These are phyloP conservation scores for Archilochus colubris DNA, from an alignment of 2,113 vertebrate genomes.

Conservation along the genomic window DNA sequence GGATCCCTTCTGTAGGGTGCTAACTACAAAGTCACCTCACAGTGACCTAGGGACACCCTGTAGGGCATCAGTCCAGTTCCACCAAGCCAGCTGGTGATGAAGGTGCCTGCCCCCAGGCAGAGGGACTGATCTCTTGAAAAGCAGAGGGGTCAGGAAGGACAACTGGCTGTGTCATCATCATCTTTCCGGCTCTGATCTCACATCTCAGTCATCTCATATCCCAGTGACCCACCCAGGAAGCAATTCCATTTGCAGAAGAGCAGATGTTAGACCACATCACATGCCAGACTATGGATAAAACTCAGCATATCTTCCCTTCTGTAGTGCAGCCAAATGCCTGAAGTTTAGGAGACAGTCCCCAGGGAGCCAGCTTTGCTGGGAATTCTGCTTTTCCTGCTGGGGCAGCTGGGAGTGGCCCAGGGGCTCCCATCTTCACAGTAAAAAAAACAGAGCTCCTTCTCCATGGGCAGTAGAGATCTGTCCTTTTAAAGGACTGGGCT, in stretches of 20 bases:
- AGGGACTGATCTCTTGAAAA: background rate
- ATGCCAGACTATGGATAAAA: background rate
- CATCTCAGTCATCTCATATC: background rate
- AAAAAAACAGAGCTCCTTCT: background rate
- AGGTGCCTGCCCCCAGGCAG: background rate
- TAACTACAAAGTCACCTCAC: background rate
- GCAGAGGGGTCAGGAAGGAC: background rate
- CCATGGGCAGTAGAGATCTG: background rate
- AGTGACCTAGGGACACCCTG: background rate
- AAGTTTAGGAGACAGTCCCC: background rate
- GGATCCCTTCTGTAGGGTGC: fast-evolving
- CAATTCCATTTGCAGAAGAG: background rate
- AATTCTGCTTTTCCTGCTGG: background rate
- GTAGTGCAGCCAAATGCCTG: background rate
- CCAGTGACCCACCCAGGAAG: fast-evolving
- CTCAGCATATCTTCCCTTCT: background rate
- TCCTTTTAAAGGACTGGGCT: background rate
- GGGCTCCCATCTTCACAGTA: background rate
- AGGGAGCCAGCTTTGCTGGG: background rate
- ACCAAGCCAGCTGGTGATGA: background rate
- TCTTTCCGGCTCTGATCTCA: background rate
- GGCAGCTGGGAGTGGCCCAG: background rate
- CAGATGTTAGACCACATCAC: background rate
- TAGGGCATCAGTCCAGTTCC: background rate
- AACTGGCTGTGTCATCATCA: too few relatives aligned